A percentile compares a stretch with the other conserved stretches of the same genome.
Evolutionary conservation across 2,797 vertebrate genomes (phyloP).

Genomic region (Acrocephalus scirpaceus): DNA sequence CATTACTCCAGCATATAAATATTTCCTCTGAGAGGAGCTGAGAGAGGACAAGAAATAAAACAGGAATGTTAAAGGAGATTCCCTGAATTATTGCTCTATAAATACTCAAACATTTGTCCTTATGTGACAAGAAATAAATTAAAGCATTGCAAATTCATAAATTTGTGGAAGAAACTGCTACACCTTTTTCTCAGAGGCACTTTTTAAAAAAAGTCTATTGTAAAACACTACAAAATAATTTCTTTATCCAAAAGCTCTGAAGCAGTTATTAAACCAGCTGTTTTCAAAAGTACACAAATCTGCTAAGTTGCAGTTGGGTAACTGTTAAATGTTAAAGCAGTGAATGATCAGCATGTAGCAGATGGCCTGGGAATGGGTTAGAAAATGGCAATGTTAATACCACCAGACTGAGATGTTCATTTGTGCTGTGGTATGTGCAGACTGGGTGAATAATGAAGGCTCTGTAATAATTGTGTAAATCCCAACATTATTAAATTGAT

Average conservation of each 20-base stretch:
- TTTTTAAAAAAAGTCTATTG: conserved; percentile 20
- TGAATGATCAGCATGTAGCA: conserved; percentile 80
- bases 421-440: conserved; percentile 79
- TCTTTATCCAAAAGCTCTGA: conserved; percentile 81
- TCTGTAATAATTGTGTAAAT: conserved; percentile 87
- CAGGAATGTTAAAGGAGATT: conserved; percentile 29
- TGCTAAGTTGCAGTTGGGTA: conserved; percentile 85
- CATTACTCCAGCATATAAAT: neutral
- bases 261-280: conserved; percentile 86
- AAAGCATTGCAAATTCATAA: conserved; percentile 29
- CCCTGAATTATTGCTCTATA: conserved; percentile 26
- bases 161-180: conserved; percentile 3
- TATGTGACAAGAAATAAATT: conserved; percentile 64
- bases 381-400: conserved; percentile 84
- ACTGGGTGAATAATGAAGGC: conserved; percentile 83
- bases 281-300: conserved; percentile 86
- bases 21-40: neutral
- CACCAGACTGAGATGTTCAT: conserved; percentile 84
- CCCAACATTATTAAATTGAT: conserved; percentile 86
- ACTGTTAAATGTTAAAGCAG: conserved; percentile 85
- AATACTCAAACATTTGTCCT: conserved; percentile 51
- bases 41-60: conserved; percentile 29
- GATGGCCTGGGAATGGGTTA: conserved; percentile 83
- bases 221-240: conserved; percentile 77
- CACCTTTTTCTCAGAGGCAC: conserved; percentile 52